Percentiles rank a stretch among this genome's conserved stretches.
These are phyloP conservation scores for Oscarella lobularis DNA, from an alignment of 37 sponge, comb jelly and placozoan genomes.

Conservation along the genomic window DNA sequence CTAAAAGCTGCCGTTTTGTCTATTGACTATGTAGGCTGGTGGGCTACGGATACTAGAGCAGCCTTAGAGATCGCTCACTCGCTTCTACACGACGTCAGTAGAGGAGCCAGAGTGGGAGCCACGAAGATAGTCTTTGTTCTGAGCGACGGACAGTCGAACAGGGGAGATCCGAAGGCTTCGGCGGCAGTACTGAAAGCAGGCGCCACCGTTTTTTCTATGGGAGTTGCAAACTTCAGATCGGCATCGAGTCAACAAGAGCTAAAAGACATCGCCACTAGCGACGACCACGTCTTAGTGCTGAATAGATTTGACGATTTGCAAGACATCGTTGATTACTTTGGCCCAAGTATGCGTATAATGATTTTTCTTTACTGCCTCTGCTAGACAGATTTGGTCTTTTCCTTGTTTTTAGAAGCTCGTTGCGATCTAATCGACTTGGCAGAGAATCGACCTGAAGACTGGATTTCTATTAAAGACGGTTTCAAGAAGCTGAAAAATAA, in stretches of 20 bases:
- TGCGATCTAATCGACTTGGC: not conserved
- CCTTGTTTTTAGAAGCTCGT: not conserved
- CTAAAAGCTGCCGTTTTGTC: not conserved
- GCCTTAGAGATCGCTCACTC: not conserved
- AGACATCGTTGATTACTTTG: not conserved
- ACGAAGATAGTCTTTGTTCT: not conserved
- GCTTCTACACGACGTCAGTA: not conserved
- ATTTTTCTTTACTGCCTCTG: no score
- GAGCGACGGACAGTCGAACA: conserved; percentile 7
- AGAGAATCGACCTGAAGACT: not conserved
- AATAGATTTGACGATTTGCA: not conserved
- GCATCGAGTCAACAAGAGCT: not conserved
- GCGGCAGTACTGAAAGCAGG: not conserved
- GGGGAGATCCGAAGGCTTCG: not conserved
- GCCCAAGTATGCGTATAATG: no score
- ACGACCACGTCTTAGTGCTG: not conserved
- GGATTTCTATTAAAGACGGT: not conserved
- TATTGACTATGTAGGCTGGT: not conserved
- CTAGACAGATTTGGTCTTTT: not conserved
- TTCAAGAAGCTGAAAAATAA: not conserved
- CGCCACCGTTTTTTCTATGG: not conserved
- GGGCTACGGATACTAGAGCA: not conserved
- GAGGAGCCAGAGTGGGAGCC: not conserved
- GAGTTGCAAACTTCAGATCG: not conserved
- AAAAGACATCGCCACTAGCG: not conserved